phyloP scores from a whole-genome alignment of 2,888 invertebrate genomes.

The Pristionchus fissidentatus region DNA sequence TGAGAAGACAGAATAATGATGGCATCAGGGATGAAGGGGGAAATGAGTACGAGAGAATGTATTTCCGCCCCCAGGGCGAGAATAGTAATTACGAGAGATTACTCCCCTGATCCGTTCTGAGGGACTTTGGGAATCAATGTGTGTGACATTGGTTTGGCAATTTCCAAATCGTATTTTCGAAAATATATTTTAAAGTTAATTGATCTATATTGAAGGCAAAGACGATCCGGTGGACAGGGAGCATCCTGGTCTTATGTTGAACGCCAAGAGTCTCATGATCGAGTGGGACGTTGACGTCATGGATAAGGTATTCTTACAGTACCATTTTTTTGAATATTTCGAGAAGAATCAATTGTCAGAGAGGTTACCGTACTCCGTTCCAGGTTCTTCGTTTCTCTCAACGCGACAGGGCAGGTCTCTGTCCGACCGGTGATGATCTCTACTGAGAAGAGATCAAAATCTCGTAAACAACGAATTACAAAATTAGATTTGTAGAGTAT shows the following conservation, averaged over 20 bases:
- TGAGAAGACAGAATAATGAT: background rate
- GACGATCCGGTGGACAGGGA: slow-evolving; percentile 60
- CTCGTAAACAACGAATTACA: background rate
- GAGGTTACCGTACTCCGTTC: slow-evolving; percentile 30
- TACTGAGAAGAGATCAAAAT: slow-evolving; percentile 17
- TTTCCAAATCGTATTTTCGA: background rate
- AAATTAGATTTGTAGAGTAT: slow-evolving; percentile 9
- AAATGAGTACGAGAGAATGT: slow-evolving; percentile 13
- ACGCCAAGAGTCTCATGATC: slow-evolving; percentile 67
- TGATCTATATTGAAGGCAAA: slow-evolving; percentile 57
- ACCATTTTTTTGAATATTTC: background rate
- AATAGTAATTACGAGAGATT: background rate
- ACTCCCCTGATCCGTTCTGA: background rate
- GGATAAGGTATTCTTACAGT: slow-evolving; percentile 59
- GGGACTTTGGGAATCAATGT: background rate
- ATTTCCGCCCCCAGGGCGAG: background rate
- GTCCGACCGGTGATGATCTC: slow-evolving; percentile 42
- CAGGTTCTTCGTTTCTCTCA: slow-evolving; percentile 64
- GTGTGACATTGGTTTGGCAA: background rate
- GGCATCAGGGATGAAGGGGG: background rate
- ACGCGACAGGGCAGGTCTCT: slow-evolving; percentile 61
- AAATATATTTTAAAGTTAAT: background rate
- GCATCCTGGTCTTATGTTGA: slow-evolving; percentile 63
- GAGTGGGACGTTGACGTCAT: slow-evolving; percentile 70
- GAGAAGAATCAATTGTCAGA: background rate